Evolutionary conservation across 1,140 invertebrate genomes (phyloP).

Genomic region (Aphaenogaster rudis): DNA sequence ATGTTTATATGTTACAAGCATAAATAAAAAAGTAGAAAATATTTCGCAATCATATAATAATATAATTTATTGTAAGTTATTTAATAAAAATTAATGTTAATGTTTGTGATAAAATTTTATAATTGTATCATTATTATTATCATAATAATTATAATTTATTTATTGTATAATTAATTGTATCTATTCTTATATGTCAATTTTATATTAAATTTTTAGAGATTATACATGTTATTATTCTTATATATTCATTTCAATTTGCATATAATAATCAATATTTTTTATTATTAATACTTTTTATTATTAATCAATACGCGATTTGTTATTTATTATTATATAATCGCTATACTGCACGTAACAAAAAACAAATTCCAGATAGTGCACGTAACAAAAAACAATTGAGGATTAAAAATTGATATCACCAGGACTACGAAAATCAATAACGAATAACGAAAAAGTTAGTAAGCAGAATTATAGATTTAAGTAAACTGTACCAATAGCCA

Average conservation of each 20-base stretch:
- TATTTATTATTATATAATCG: background rate
- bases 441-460: background rate
- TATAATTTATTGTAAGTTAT: background rate
- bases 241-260: background rate
- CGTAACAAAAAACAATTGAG: background rate
- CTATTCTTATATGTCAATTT: background rate
- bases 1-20: background rate
- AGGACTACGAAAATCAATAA: background rate
- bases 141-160: too few species aligned
- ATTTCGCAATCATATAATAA: background rate
- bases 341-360: background rate
- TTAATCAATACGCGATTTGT: background rate
- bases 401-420: background rate
- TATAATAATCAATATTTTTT: background rate
- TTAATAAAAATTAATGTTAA: background rate
- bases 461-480: slow-evolving; percentile 4
- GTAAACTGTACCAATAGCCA: background rate
- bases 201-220: background rate
- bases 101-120: background rate
- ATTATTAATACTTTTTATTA: background rate
- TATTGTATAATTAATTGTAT: background rate
- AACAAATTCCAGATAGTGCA: background rate
- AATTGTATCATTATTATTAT: too few species aligned
- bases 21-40: background rate
- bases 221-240: background rate